Evolutionary conservation across 1,140 invertebrate genomes (phyloP).

Genomic region (Tetramorium simillimum): DNA sequence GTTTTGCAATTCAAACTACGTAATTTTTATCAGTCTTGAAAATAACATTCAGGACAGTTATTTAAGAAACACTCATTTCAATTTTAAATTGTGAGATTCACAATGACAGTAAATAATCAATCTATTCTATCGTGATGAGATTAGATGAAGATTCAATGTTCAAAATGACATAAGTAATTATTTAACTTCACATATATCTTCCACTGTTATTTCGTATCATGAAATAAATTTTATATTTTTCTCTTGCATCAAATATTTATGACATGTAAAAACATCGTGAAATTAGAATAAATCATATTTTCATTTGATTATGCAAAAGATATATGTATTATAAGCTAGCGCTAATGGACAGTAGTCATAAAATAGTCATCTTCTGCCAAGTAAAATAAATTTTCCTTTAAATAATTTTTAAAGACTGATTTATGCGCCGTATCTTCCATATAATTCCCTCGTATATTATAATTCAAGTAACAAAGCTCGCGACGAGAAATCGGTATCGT

Average conservation of each 20-base stretch:
- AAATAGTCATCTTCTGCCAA: neutral
- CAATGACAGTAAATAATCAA: neutral
- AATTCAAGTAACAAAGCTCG: conserved; percentile 12
- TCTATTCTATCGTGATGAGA: neutral
- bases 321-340: neutral
- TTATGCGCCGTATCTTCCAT: neutral
- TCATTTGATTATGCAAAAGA: neutral
- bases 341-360: neutral
- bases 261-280: neutral
- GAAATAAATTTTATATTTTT: neutral
- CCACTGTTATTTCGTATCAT: neutral
- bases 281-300: neutral
- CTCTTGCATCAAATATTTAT: neutral
- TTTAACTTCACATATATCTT: neutral
- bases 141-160: neutral
- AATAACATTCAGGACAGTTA: neutral
- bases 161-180: neutral
- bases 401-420: neutral
- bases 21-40: neutral
- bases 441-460: neutral
- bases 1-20: neutral
- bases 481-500: neutral
- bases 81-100: neutral
- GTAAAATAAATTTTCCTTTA: neutral
- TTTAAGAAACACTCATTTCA: neutral